These are phyloP conservation scores for Bathynomus jamesi DNA, from an alignment of 1,140 invertebrate species.

Conservation along the genomic window DNA sequence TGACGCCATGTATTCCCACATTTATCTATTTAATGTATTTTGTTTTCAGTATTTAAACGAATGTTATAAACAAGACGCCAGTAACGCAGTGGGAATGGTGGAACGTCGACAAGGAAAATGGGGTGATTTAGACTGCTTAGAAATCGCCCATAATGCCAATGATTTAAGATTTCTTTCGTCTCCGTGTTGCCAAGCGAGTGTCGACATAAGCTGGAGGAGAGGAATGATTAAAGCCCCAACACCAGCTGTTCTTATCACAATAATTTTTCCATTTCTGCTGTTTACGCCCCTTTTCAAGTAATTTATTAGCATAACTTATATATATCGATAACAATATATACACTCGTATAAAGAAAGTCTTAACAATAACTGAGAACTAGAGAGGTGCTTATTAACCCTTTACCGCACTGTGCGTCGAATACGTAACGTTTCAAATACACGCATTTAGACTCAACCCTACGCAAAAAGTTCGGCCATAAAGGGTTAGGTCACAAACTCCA, in stretches of 20 bases:
- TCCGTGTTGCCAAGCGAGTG: constrained; percentile 23
- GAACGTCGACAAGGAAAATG: constrained; percentile 35
- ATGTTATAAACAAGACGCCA: constrained; percentile 19
- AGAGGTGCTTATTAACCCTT: no score
- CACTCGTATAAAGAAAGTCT: no score
- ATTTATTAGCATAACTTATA: no score
- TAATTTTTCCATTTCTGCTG: constrained; percentile 29
- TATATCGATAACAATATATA: no score
- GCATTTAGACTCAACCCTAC: no score
- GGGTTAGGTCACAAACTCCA: no score
- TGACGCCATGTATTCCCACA: not conserved
- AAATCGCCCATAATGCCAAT: constrained; percentile 20
- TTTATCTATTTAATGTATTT: not conserved
- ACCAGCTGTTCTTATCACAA: constrained; percentile 16
- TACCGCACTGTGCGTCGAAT: no score
- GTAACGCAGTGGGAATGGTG: constrained; percentile 36
- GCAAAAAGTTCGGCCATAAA: no score
- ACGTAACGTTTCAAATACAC: no score
- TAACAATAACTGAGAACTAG: no score
- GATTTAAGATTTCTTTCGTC: constrained; percentile 24
- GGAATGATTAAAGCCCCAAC: constrained; percentile 27
- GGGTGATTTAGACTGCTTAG: constrained; percentile 26
- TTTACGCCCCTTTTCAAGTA: constrained; percentile 27
- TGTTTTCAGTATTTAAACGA: constrained; percentile 14
- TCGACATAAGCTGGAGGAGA: constrained; percentile 28